These are phyloP conservation scores for Crambe crambe DNA, from an alignment of 37 sponge, comb jelly and placozoan genomes.

Conservation along the genomic window DNA sequence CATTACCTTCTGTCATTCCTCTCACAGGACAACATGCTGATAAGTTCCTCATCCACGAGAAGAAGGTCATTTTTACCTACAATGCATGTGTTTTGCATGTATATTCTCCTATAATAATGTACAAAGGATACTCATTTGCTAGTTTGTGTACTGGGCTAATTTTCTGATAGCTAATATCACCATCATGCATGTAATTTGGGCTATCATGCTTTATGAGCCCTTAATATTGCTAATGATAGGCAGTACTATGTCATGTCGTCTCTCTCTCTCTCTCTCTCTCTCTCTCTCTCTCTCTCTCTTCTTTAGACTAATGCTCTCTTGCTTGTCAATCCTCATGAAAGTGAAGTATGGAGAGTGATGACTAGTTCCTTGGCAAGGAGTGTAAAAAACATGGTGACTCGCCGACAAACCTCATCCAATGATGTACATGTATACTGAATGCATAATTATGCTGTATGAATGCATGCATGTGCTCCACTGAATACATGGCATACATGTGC, in stretches of 20 bases:
- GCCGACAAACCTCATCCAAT: background rate
- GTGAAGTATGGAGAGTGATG: conserved; percentile 7
- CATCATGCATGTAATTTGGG: too few relatives aligned
- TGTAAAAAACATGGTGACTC: conserved; percentile 3
- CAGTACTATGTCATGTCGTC: too few relatives aligned
- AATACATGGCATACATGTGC: background rate
- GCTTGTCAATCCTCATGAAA: conserved; percentile 30
- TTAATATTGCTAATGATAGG: too few relatives aligned
- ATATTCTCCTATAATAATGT: too few relatives aligned
- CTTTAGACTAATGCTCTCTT: conserved; percentile 20
- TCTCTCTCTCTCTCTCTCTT: too few relatives aligned
- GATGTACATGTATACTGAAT: background rate
- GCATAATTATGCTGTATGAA: background rate
- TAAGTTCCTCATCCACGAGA: conserved; percentile 53
- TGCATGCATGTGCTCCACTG: background rate
- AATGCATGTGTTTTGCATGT: too few relatives aligned
- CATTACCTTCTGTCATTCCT: conserved; percentile 6
- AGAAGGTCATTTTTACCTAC: conserved; percentile 13
- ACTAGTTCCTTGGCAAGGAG: conserved; percentile 10
- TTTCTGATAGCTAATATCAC: too few relatives aligned
- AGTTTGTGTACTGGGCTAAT: too few relatives aligned
- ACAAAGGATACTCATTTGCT: too few relatives aligned
- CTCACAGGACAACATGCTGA: conserved; percentile 31
- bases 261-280: too few relatives aligned
- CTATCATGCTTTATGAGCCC: too few relatives aligned